These are phyloP conservation scores for Polylopha cassiicola DNA, from an alignment of 2,888 invertebrate genomes.

Conservation along the genomic window DNA sequence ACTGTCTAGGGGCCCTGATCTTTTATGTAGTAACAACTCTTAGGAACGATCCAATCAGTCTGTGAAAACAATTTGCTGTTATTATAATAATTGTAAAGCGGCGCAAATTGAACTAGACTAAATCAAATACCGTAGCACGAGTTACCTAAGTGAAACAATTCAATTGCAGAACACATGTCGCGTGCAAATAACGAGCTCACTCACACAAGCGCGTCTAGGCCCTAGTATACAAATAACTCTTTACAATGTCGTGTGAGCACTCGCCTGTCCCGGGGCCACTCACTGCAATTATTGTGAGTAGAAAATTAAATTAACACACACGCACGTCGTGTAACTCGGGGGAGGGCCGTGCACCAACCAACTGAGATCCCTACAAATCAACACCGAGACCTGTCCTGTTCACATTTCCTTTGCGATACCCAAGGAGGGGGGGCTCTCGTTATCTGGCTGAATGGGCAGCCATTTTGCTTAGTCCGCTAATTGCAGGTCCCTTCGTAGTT, in stretches of 20 bases:
- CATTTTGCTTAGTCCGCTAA: constrained; percentile 71
- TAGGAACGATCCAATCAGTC: too few relatives aligned
- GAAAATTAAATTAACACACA: constrained; percentile 77
- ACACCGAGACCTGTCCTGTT: neutral
- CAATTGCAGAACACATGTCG: constrained; percentile 21
- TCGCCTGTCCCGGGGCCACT: constrained; percentile 43
- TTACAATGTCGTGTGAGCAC: constrained; percentile 54
- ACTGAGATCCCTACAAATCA: constrained; percentile 31
- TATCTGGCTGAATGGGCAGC: constrained; percentile 54
- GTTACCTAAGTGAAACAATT: constrained; percentile 11
- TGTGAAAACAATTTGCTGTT: too few relatives aligned
- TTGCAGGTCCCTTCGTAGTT: constrained; percentile 61
- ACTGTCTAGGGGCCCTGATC: too few relatives aligned
- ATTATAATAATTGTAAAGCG: too few relatives aligned
- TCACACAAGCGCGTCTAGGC: constrained; percentile 41
- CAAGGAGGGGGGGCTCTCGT: constrained; percentile 17
- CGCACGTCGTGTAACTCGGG: constrained; percentile 56
- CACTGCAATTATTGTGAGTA: constrained; percentile 68
- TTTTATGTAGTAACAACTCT: too few relatives aligned
- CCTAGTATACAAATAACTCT: constrained; percentile 52
- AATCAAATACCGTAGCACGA: constrained; percentile 4
- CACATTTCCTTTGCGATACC: constrained; percentile 21
- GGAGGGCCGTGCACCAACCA: constrained; percentile 49
- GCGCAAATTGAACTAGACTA: too few relatives aligned
- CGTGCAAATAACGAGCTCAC: constrained; percentile 23